Conservation (phyloP, 2,113 vertebrate species). For the Egretta garzetta region DNA sequence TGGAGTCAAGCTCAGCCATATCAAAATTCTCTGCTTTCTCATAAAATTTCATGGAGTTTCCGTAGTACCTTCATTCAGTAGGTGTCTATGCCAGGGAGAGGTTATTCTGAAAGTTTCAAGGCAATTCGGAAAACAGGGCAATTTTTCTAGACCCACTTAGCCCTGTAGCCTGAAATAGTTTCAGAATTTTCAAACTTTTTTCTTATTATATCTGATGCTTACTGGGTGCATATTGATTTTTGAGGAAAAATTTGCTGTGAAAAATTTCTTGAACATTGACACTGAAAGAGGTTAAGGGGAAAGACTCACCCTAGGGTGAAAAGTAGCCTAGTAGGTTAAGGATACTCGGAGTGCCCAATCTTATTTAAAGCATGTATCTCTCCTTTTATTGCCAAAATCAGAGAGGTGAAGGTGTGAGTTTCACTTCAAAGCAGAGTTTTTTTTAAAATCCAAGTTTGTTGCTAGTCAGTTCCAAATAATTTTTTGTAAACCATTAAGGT, state of each 20-base stretch:
- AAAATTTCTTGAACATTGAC: background rate
- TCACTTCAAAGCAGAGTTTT: background rate
- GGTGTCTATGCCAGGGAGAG: background rate
- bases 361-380: background rate
- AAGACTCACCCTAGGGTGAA: background rate
- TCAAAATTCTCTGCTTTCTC: background rate
- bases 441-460: background rate
- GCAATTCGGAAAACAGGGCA: background rate
- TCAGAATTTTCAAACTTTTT: background rate
- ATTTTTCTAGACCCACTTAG: background rate
- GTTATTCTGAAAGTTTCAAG: background rate
- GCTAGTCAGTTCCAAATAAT: background rate
- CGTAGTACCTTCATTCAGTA: background rate
- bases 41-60: background rate
- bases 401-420: background rate
- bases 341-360: background rate
- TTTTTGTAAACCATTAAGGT: background rate
- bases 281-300: background rate
- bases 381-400: background rate
- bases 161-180: background rate
- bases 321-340: background rate
- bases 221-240: background rate
- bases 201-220: background rate
- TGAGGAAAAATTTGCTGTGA: background rate
- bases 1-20: background rate